These are phyloP conservation scores for Felis chaus DNA, from an alignment of 2,113 vertebrate species.

Conservation along the genomic window DNA sequence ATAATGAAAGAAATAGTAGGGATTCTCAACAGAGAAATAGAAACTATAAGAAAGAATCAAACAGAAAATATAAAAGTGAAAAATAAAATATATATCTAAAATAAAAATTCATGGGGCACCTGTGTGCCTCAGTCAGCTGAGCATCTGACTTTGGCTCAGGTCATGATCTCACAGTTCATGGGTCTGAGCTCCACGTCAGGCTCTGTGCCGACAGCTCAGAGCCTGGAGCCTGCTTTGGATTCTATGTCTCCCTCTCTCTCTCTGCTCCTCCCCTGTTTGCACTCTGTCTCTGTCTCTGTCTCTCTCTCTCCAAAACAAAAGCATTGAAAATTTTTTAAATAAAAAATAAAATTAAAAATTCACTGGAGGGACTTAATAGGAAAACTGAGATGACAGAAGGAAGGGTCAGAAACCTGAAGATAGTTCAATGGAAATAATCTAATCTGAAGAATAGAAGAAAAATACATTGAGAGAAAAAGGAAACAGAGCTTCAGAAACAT, in stretches of 20 bases:
- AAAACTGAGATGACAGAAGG: background rate
- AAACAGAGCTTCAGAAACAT: background rate
- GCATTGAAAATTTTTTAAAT: too few relatives aligned
- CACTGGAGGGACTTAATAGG: background rate
- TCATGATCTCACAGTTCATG: too few relatives aligned
- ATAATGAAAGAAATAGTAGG: background rate
- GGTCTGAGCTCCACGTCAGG: too few relatives aligned
- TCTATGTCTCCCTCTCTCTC: too few relatives aligned
- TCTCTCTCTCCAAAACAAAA: too few relatives aligned
- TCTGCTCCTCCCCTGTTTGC: too few relatives aligned
- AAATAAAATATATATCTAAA: background rate
- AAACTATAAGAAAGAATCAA: slow-evolving; percentile 5
- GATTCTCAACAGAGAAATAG: slow-evolving; percentile 27
- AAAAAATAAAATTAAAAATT: slow-evolving; percentile 23
- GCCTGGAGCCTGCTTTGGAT: too few relatives aligned
- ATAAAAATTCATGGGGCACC: background rate
- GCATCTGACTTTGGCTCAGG: too few relatives aligned
- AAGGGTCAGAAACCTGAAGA: background rate
- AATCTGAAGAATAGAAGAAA: background rate
- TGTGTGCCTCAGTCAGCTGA: too few relatives aligned
- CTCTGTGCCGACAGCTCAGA: too few relatives aligned
- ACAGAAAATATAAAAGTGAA: background rate
- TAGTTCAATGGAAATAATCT: background rate
- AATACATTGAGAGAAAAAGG: background rate
- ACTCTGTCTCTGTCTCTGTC: too few relatives aligned